Percentiles rank a stretch among this genome's conserved stretches.
Evolutionary conservation across 37 sponge, comb jelly and placozoan species (phyloP).

Genomic region (Amphimedon queenslandica): DNA sequence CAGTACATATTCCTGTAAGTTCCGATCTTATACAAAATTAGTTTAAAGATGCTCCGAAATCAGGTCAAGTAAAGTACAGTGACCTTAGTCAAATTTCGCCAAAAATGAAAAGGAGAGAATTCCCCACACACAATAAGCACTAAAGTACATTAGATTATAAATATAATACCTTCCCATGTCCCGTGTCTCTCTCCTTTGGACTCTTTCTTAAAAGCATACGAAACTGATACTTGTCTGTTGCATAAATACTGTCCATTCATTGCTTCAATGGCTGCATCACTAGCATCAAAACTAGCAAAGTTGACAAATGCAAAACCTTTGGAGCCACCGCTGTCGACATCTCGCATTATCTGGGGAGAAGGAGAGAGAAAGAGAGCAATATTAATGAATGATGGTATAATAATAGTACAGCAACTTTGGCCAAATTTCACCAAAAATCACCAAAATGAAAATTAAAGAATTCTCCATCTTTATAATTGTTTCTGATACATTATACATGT

Average conservation of each 20-base stretch:
- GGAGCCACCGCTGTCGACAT: slow-evolving; percentile 93
- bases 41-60: too few species aligned
- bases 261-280: slow-evolving; percentile 97
- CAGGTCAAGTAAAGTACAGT: too few species aligned
- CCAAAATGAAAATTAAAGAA: too few species aligned
- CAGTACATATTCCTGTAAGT: too few species aligned
- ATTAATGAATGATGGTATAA: not conserved
- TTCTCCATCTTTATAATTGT: too few species aligned
- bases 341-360: slow-evolving; percentile 83
- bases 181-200: slow-evolving; percentile 97
- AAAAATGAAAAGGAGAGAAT: too few species aligned
- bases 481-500: too few species aligned
- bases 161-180: slow-evolving; percentile 64
- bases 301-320: slow-evolving; percentile 99
- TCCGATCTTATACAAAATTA: too few species aligned
- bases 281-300: slow-evolving; percentile 97
- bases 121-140: too few species aligned
- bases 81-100: too few species aligned
- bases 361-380: not conserved
- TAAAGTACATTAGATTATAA: not conserved
- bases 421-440: too few species aligned
- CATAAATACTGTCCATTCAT: slow-evolving; percentile 96
- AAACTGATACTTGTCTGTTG: slow-evolving; percentile 85
- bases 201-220: slow-evolving; percentile 98
- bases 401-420: not conserved